These are phyloP conservation scores for Chloroceryle amazona DNA, from an alignment of 2,797 vertebrate genomes.

Conservation along the genomic window DNA sequence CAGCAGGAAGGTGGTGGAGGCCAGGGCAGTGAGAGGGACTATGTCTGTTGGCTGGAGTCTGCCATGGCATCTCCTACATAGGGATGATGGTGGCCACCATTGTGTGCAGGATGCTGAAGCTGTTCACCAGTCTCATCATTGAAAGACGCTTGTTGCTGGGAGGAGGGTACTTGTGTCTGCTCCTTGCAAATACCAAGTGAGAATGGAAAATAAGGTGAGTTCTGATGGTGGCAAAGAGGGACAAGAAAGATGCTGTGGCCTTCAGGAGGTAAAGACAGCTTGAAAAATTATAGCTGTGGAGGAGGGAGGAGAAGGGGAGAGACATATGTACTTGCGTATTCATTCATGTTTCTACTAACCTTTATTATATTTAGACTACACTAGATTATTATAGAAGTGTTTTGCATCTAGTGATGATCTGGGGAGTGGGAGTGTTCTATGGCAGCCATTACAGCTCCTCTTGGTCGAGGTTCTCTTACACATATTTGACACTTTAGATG, in stretches of 20 bases:
- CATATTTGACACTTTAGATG: neutral
- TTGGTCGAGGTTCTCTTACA: neutral
- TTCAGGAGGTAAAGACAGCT: neutral
- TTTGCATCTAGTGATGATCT: neutral
- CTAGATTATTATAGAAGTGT: neutral
- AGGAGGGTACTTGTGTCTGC: neutral
- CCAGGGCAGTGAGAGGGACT: rapidly evolving
- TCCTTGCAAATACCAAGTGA: neutral
- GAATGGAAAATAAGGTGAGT: neutral
- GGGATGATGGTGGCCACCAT: neutral
- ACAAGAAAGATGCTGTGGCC: neutral
- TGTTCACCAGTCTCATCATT: rapidly evolving
- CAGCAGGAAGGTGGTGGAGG: neutral
- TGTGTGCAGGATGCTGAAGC: rapidly evolving
- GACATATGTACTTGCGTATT: constrained; percentile 28
- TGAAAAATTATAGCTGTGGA: neutral
- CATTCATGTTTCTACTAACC: constrained; percentile 11
- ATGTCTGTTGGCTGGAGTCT: rapidly evolving
- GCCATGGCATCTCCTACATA: neutral
- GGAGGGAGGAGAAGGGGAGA: neutral
- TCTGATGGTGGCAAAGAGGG: neutral
- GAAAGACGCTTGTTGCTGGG: neutral
- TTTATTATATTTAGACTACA: neutral
- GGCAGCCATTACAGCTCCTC: neutral
- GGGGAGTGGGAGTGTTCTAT: neutral